Evolutionary conservation across 2,797 vertebrate genomes (phyloP).

Genomic region (Rhincodon typus): DNA sequence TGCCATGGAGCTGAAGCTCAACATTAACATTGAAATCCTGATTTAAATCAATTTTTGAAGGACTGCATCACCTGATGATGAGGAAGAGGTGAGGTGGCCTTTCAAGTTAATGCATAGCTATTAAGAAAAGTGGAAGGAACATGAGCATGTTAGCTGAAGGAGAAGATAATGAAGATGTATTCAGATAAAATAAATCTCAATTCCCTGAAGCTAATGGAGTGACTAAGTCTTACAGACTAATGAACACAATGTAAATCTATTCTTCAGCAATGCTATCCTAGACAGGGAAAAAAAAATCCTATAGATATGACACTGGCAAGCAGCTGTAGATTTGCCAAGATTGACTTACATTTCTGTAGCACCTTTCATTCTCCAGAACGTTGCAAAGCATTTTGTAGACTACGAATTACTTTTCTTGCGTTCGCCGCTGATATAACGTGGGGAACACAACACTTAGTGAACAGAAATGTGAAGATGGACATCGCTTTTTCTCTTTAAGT

Average conservation of each 20-base stretch:
- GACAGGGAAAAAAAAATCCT: no score
- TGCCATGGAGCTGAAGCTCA: neutral
- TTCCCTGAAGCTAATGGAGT: neutral
- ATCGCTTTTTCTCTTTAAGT: neutral
- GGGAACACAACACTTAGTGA: neutral
- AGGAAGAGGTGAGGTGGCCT: neutral
- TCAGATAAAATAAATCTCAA: neutral
- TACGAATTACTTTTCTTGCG: neutral
- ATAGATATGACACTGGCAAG: neutral
- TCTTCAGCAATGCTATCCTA: neutral
- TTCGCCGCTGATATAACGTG: neutral
- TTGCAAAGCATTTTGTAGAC: neutral
- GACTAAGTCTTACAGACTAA: neutral
- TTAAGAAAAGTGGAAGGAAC: neutral
- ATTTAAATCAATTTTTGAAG: neutral
- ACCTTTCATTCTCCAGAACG: neutral
- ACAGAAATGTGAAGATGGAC: neutral
- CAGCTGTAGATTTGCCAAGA: neutral
- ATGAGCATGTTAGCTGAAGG: no score
- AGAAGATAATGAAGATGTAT: neutral
- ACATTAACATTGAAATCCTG: slow-evolving; percentile 14
- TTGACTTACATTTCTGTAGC: neutral
- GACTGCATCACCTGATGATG: neutral
- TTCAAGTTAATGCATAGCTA: neutral
- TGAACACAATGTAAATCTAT: neutral